Base-by-base conservation (phyloP, 2,888 invertebrate species). In the Lordiphosa fenestrarum region DNA sequence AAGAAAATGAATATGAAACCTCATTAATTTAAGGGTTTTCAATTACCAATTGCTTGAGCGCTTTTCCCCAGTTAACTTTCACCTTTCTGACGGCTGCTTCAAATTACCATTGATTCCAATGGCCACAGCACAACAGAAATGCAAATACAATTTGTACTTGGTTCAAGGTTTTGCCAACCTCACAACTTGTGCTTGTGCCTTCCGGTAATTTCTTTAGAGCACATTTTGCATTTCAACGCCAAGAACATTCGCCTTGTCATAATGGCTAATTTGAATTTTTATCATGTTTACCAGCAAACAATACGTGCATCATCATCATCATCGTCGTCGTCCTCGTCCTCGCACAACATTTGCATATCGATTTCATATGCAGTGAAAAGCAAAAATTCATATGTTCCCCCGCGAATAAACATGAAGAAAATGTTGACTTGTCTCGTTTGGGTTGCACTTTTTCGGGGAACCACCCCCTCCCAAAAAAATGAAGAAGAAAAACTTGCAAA, bases 241-340 rank as follows among this genome's bases (percentile, higher is more conserved):
- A 57, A 62, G 69, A 55, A 55, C 35, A 55, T 36, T 33, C 42
- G 6, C 41, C 13, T 42, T 41, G 19, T 46, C 49, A 74, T 78
- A 81, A 78, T 77, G 82, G 83, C 80, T 81, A 81, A 81, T 81
- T 81, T 81, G 76, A 81, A 81, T 81, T 81, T 83, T 81, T 81
- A 81, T 83, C 80, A 80, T 83, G 80, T 83, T 81, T 80, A 83
- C 80, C 78, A 80, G 80, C 83, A 75, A 78, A 80, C 80, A 80
- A 78, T 80, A 80, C 80, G 80, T 80, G 80, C 83, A 80, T 78
- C 82, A 78, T 76, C 76, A 61, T 38, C 13, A 5, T 49, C 49
- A 15, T 57, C 33, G 49, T 53, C 25, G 35, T 36, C 33, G 75
- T 73, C 71, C 21, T 50, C 60, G 46, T 35, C 59, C 65, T 65